Base-by-base conservation (phyloP, 2,888 invertebrate species). In the Acrocera orbiculus region DNA sequence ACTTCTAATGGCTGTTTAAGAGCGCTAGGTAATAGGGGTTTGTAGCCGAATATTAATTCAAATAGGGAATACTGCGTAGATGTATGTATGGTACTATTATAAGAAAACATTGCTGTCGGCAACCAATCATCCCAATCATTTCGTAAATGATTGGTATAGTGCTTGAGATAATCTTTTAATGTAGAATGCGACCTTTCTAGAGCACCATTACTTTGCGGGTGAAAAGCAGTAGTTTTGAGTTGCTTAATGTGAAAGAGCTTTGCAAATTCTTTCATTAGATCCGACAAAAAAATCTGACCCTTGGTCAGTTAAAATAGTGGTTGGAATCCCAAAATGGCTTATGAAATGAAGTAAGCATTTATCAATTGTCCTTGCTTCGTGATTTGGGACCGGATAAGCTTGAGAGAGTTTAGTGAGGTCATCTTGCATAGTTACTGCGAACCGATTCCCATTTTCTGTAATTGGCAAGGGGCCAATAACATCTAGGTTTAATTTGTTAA, bases 201-300 rank as follows among this genome's bases (percentile, higher is more conserved):
- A 3, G 47, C 45, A 19, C 50, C 51, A 35, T 51, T 48, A 4
- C 44, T 43, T 42, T 52, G 49, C n/a, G 52, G 50, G 32, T 49
- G 47, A 32, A 51, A 53, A 8, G 50, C 42, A 20, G 44, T 49
- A 7, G 45, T 39, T 16, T 35, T 40, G n/a, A 49, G 32, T 17
- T 52, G 44, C 40, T 47, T 50, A 4, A 48, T 47, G 43, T 50
- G 44, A 24, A 54, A 46, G 16, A 52, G 27, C 40, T 48, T 48
- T n/a, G 40, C 40, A 19, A 51, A 15, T 42, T 53, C 42, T 44
- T 49, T 47, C 4, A 56, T 39, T 29, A 54, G 17, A 7, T 51
- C 40, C 3, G 52, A 50, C 5, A 36, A 41, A 50, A 37, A 58
- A 56, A 32, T 56, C 47, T 8, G 47, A 44, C 3, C 54, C 58